Evolutionary conservation across 2,113 vertebrate genomes (phyloP).

Genomic region (Paracanthobrama guichenoti): DNA sequence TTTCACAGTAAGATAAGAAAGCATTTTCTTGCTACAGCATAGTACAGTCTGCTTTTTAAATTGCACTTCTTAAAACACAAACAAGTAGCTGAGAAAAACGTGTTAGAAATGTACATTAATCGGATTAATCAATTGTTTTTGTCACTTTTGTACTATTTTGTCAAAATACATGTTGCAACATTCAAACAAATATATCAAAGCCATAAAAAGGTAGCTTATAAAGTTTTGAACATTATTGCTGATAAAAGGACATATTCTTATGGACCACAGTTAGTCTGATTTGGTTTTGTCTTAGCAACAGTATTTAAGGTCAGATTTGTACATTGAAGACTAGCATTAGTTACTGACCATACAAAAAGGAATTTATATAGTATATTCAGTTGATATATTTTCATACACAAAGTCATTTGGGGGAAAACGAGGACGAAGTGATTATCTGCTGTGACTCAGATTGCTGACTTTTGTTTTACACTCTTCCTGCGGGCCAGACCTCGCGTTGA

Average conservation of each 20-base stretch:
- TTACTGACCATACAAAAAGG: background rate
- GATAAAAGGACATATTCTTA: slow-evolving; percentile 28
- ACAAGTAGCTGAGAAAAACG: slow-evolving; percentile 20
- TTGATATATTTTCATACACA: background rate
- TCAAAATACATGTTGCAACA: slow-evolving; percentile 29
- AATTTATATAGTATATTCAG: background rate
- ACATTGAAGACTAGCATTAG: slow-evolving; percentile 12
- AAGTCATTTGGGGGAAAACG: background rate
- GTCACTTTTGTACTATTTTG: slow-evolving; percentile 24
- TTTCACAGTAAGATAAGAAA: slow-evolving; percentile 19
- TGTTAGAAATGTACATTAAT: slow-evolving; percentile 1
- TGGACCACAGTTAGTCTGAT: slow-evolving; percentile 17
- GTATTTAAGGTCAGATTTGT: slow-evolving; percentile 28
- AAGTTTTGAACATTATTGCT: slow-evolving; percentile 47
- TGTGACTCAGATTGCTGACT: slow-evolving; percentile 24
- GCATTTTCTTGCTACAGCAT: background rate
- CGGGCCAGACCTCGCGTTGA: slow-evolving; percentile 21
- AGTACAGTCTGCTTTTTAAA: slow-evolving; percentile 22
- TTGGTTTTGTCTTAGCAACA: slow-evolving; percentile 25
- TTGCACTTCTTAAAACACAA: slow-evolving; percentile 32
- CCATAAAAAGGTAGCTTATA: slow-evolving; percentile 30
- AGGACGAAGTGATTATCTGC: background rate
- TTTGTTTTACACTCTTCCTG: background rate
- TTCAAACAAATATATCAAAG: slow-evolving; percentile 28
- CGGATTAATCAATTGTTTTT: slow-evolving; percentile 21